phyloP scores from a whole-genome alignment of 2,797 vertebrate genomes.

The Accipiter minullus region DNA sequence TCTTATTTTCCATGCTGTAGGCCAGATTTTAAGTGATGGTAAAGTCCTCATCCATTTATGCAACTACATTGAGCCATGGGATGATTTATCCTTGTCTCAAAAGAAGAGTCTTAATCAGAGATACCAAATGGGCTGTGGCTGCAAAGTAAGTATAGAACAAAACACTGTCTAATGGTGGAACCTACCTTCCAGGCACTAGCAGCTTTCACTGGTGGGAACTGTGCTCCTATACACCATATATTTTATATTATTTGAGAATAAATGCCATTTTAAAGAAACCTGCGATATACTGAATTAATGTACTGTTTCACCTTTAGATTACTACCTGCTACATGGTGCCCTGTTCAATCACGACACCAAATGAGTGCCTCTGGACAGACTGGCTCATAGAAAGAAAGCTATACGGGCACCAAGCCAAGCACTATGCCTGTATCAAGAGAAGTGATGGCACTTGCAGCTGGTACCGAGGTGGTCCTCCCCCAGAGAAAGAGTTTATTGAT shows the following conservation, averaged over 20 bases:
- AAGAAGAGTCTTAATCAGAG: constrained; percentile 91
- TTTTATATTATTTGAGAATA: background rate
- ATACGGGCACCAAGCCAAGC: constrained; percentile 85
- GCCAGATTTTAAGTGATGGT: constrained; percentile 84
- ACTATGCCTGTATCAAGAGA: constrained; percentile 88
- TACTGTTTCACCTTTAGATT: constrained; percentile 77
- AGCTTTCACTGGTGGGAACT: background rate
- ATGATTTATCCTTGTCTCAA: constrained; percentile 86
- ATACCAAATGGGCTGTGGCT: constrained; percentile 92
- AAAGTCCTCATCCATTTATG: constrained; percentile 89
- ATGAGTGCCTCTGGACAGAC: constrained; percentile 92
- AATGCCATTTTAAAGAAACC: background rate
- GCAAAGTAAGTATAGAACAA: constrained; percentile 82
- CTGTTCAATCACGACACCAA: constrained; percentile 80
- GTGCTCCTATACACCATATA: background rate
- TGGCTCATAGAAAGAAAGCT: constrained; percentile 86
- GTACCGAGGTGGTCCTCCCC: constrained; percentile 83
- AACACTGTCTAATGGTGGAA: background rate
- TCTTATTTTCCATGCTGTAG: constrained; percentile 66
- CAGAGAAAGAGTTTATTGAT: constrained; percentile 87
- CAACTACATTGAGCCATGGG: constrained; percentile 89
- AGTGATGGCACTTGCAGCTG: constrained; percentile 88
- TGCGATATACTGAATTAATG: background rate
- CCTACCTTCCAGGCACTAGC: background rate
- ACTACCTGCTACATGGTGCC: constrained; percentile 84